Evolutionary conservation across 2,888 invertebrate genomes (phyloP).

Genomic region (Standfussiana lucernea): DNA sequence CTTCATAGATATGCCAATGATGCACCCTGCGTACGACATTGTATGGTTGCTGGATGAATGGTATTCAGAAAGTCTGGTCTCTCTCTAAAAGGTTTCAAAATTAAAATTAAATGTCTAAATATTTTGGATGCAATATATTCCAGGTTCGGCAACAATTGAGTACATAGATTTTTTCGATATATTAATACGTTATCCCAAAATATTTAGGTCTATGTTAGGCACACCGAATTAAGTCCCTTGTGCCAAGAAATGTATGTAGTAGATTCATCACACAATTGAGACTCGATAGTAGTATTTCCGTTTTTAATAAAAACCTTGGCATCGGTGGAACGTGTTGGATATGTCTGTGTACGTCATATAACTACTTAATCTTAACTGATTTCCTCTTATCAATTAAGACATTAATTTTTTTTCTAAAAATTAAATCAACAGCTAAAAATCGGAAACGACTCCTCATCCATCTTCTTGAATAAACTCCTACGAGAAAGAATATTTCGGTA

Average conservation of each 20-base stretch:
- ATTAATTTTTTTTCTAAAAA: conserved; percentile 5
- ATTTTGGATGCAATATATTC: background rate
- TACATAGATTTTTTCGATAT: background rate
- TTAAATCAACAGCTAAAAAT: background rate
- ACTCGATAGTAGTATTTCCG: background rate
- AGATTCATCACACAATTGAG: background rate
- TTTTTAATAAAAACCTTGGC: conserved; percentile 22
- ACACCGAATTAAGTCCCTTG: background rate
- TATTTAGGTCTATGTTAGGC: background rate
- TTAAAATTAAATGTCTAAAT: background rate
- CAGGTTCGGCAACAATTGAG: too few species aligned
- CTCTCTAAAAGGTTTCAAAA: background rate
- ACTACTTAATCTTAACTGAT: background rate
- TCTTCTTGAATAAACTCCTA: background rate
- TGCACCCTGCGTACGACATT: background rate
- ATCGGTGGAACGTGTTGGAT: conserved; percentile 36
- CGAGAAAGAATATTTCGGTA: conserved; percentile 9
- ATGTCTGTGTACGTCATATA: background rate
- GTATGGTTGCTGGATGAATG: background rate
- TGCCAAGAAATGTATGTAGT: background rate
- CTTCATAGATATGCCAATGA: background rate
- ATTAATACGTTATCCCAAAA: too few species aligned
- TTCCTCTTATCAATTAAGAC: conserved; percentile 20
- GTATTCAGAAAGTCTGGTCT: background rate
- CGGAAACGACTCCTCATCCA: background rate